Conservation (phyloP, 1,140 invertebrate species). For the Lasaia peninsularis region DNA sequence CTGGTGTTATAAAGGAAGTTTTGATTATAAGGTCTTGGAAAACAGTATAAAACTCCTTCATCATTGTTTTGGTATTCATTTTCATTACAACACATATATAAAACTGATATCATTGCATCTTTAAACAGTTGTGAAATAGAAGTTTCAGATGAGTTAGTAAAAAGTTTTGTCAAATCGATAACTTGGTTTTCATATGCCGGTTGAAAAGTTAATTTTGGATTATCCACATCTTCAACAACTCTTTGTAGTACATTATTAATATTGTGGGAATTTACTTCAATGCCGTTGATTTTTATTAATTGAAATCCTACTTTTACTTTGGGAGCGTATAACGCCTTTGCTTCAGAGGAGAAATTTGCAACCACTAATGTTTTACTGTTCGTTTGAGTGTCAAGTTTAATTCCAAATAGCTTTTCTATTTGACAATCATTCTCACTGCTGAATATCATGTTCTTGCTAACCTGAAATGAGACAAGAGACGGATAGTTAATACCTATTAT, state of each 20-base stretch:
- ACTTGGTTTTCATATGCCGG: conserved; percentile 37
- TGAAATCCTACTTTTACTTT: conserved; percentile 85
- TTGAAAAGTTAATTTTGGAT: conserved; percentile 57
- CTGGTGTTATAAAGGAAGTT: conserved; percentile 79
- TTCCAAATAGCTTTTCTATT: conserved; percentile 81
- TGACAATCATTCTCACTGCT: conserved; percentile 67
- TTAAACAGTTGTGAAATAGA: conserved; percentile 75
- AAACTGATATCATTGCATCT: conserved; percentile 78
- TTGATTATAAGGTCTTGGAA: conserved; percentile 80
- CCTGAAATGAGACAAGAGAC: conserved; percentile 37
- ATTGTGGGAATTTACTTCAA: conserved; percentile 78
- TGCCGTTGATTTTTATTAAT: conserved; percentile 81
- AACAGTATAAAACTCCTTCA: conserved; percentile 83
- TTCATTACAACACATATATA: conserved; percentile 81
- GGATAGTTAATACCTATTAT: background rate
- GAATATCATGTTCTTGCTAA: conserved; percentile 66
- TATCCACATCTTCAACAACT: conserved; percentile 72
- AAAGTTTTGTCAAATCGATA: conserved; percentile 49
- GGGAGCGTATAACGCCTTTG: conserved; percentile 79
- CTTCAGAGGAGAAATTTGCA: conserved; percentile 82
- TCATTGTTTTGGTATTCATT: conserved; percentile 80
- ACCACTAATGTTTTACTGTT: conserved; percentile 83
- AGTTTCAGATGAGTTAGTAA: conserved; percentile 75
- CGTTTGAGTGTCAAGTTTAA: conserved; percentile 80
- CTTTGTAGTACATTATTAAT: conserved; percentile 78